These are phyloP conservation scores for Cyphomyrmex costatus DNA, from an alignment of 1,140 invertebrate species.

Conservation along the genomic window DNA sequence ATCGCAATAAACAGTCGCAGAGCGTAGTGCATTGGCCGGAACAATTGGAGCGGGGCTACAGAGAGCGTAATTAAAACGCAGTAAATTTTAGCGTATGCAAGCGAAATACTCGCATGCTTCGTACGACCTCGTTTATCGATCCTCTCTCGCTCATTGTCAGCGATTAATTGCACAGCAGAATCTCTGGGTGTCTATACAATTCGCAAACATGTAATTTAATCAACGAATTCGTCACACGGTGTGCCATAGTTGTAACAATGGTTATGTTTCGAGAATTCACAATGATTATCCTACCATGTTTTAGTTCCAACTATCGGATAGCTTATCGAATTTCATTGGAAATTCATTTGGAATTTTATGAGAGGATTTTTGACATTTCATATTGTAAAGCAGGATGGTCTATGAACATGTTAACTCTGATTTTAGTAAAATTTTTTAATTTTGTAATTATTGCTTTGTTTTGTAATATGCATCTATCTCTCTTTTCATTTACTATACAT, in stretches of 20 bases:
- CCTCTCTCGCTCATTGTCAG: slow-evolving; percentile 47
- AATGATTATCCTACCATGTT: neutral
- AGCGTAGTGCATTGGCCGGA: slow-evolving; percentile 47
- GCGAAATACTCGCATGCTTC: slow-evolving; percentile 45
- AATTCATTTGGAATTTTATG: neutral
- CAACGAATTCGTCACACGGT: slow-evolving; percentile 61
- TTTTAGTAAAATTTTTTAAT: neutral
- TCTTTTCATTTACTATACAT: neutral
- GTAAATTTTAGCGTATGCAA: slow-evolving; percentile 72
- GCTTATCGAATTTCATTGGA: neutral
- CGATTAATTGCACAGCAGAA: slow-evolving; percentile 63
- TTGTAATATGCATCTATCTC: neutral
- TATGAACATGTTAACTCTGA: neutral
- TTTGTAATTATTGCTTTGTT: neutral
- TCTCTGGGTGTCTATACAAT: slow-evolving; percentile 41
- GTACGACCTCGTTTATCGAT: slow-evolving; percentile 51
- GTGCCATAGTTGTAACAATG: neutral
- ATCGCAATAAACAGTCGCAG: slow-evolving; percentile 49
- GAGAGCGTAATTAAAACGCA: slow-evolving; percentile 74
- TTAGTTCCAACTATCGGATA: slow-evolving; percentile 12
- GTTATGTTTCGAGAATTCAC: slow-evolving; percentile 26
- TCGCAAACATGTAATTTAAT: slow-evolving; percentile 47
- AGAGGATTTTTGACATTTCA: neutral
- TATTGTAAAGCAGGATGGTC: neutral
- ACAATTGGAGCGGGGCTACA: slow-evolving; percentile 36